phyloP scores from a whole-genome alignment of 2,797 vertebrate species.

The Threskiornis aethiopicus region DNA sequence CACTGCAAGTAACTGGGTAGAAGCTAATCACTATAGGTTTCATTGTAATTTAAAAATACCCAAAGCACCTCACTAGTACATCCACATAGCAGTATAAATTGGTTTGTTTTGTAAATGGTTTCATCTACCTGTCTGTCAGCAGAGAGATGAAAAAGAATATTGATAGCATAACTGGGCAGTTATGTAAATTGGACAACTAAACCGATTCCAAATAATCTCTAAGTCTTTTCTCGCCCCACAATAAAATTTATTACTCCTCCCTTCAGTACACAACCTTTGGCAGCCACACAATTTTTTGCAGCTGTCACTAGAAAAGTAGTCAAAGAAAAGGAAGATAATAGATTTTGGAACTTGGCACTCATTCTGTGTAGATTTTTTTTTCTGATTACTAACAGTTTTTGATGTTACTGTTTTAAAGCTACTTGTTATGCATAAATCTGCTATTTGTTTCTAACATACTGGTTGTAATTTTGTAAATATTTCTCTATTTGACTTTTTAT shows the following conservation, averaged over 20 bases:
- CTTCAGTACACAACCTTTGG: neutral
- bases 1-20: neutral
- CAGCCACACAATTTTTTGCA: neutral
- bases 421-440: neutral
- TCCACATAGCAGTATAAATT: neutral
- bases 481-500: neutral
- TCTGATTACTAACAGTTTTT: neutral
- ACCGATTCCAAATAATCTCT: neutral
- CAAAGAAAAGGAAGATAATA: neutral
- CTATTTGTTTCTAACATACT: neutral
- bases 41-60: neutral
- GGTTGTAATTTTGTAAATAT: neutral
- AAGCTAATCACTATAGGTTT: neutral
- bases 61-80: neutral
- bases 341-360: neutral
- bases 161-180: conserved; percentile 1
- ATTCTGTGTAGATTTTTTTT: neutral
- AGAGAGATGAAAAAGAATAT: conserved; percentile 28
- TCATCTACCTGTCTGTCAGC: conserved; percentile 3
- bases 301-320: neutral
- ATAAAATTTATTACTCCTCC: neutral
- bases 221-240: neutral
- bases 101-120: neutral
- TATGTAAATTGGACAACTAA: conserved; percentile 19
- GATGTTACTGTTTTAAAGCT: neutral